Percentiles rank a stretch among this genome's conserved stretches.
Evolutionary conservation across 1,140 invertebrate genomes (phyloP).

Genomic region (Rhopalosiphum padi): DNA sequence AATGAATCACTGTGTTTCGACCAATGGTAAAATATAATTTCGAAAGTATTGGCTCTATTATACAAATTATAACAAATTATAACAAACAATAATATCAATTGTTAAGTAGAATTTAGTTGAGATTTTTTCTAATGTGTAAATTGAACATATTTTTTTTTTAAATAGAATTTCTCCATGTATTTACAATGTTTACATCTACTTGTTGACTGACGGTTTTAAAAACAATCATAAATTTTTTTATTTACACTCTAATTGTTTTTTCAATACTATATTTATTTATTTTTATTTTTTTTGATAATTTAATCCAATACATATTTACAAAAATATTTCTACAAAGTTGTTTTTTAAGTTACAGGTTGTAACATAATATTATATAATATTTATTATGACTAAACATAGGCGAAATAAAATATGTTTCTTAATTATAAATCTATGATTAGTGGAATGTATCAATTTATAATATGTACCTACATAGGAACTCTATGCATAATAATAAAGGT

Average conservation of each 20-base stretch:
- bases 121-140: background rate
- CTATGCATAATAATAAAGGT: background rate
- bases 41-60: background rate
- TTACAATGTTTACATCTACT: background rate
- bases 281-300: too few species aligned
- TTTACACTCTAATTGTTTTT: too few species aligned
- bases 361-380: too few species aligned
- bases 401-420: background rate
- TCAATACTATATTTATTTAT: too few species aligned
- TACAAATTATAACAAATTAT: background rate
- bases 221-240: too few species aligned
- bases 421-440: background rate
- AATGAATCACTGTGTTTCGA: background rate
- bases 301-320: too few species aligned
- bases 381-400: too few species aligned
- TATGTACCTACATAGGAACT: background rate
- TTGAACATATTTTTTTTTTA: too few species aligned
- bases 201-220: background rate
- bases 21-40: background rate
- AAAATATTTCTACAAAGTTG: too few species aligned
- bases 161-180: too few species aligned
- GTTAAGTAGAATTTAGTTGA: background rate
- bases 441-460: background rate
- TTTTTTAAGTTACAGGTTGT: too few species aligned
- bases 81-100: background rate